Base-by-base conservation (phyloP, 2,797 vertebrate genomes). In the Myiothlypis chrysogaster region DNA sequence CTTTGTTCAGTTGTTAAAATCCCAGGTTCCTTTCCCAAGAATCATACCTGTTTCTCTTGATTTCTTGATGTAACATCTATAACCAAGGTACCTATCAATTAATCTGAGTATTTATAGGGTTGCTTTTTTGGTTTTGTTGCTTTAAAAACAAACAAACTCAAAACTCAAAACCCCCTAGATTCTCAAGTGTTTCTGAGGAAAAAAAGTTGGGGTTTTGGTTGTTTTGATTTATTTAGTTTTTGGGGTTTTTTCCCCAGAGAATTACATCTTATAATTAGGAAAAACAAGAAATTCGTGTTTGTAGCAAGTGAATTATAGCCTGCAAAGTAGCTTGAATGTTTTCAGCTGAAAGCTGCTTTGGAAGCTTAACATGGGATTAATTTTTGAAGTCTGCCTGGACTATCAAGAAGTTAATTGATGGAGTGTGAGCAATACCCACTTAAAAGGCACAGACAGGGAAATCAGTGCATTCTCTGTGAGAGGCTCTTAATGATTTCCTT, bases 401-500 rank as follows among this genome's bases (percentile, higher is more conserved):
- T 90, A 71, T 77, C 46, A 94, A 77, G 80, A 93, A 89, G 70
- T 90, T 84, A 94, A 94, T 80, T 32, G 4, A 93, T 80, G 61
- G 71, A 89, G 59, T 49, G 60, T 82, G 89, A 92, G 63, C 76
- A 76, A 86, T 70, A 55, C 12, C 47, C n/a, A 79, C 73, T 95
- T 84, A 73, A 94, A 96, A 96, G 66, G 83, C 77, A 94, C 25
- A 68, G 83, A 73, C 80, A 77, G 52, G 87, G 70, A 96, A 96
- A 94, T 88, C 73, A 56, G 60, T 64, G 77, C 94, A 28, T 90
- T 96, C 93, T 82, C 64, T 7, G 6, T 77, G 82, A 90, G 81
- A 95, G 89, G 92, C 46, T 84, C 86, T 95, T 95, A 90, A 96
- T 87, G 68, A 94, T 88, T 76, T 96, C 95, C 96, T 96, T 97